These are phyloP conservation scores for Andrena praecox DNA, from an alignment of 2,888 invertebrate genomes.

Conservation along the genomic window DNA sequence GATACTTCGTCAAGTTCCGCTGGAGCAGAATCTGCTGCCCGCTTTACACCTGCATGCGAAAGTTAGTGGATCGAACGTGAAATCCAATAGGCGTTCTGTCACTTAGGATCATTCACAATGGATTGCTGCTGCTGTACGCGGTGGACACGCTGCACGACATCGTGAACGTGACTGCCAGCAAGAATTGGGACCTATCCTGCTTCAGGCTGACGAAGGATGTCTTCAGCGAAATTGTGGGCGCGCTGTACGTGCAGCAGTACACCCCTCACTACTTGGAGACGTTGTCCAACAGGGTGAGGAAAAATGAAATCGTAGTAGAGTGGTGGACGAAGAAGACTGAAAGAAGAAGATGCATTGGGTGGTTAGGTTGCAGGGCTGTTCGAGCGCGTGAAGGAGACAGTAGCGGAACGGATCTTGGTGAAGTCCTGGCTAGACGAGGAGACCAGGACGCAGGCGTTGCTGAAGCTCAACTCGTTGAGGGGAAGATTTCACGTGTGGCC, in stretches of 20 bases:
- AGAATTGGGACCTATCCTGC: constrained; percentile 83
- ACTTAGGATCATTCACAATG: constrained; percentile 85
- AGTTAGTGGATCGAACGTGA: background rate
- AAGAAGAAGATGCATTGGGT: background rate
- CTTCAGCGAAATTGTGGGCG: constrained; percentile 84
- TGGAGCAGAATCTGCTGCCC: too few relatives aligned
- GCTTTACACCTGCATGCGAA: background rate
- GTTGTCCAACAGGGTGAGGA: constrained; percentile 83
- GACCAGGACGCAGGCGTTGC: constrained; percentile 84
- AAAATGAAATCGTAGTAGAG: background rate
- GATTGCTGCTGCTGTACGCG: constrained; percentile 85
- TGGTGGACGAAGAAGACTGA: background rate
- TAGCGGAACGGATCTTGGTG: constrained; percentile 83
- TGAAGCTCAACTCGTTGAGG: constrained; percentile 83
- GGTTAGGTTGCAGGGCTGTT: constrained; percentile 82
- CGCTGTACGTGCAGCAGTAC: constrained; percentile 85
- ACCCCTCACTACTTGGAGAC: constrained; percentile 82
- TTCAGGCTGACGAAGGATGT: constrained; percentile 82
- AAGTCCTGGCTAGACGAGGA: constrained; percentile 85
- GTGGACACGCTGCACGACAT: constrained; percentile 85
- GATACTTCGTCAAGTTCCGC: too few relatives aligned
- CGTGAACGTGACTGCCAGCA: constrained; percentile 83
- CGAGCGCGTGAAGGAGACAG: constrained; percentile 84
- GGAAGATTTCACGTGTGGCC: constrained; percentile 85
- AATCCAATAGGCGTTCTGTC: constrained; percentile 19